Conservation (phyloP, 2,797 vertebrate genomes). For the Tapera naevia region DNA sequence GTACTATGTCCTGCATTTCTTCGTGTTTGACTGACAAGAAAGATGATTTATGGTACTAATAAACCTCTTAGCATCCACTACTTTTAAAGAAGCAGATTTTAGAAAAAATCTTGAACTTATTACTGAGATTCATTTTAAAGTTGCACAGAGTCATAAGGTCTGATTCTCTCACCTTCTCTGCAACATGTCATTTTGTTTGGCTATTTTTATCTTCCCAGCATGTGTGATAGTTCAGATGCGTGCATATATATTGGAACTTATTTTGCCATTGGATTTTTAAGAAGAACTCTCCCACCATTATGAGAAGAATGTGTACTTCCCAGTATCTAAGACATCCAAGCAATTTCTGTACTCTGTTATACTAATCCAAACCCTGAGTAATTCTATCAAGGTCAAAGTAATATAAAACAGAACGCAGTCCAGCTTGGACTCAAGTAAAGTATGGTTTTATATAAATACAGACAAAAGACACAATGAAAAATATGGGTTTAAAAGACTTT, state of each 20-base stretch:
- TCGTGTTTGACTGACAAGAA: slow-evolving; percentile 76
- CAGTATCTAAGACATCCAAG: slow-evolving; percentile 26
- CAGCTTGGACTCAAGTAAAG: neutral
- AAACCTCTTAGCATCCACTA: slow-evolving; percentile 69
- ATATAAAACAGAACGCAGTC: neutral
- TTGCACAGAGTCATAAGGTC: slow-evolving; percentile 47
- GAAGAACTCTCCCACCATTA: slow-evolving; percentile 44
- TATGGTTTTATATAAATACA: slow-evolving; percentile 15
- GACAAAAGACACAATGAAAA: slow-evolving; percentile 16
- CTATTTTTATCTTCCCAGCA: slow-evolving; percentile 67
- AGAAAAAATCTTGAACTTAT: slow-evolving; percentile 57
- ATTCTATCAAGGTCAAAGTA: slow-evolving; percentile 40
- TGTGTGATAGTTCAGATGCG: slow-evolving; percentile 55
- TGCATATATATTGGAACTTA: slow-evolving; percentile 70
- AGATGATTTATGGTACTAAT: slow-evolving; percentile 73
- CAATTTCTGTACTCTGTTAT: slow-evolving; percentile 33
- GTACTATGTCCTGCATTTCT: slow-evolving; percentile 65
- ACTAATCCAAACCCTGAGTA: slow-evolving; percentile 1
- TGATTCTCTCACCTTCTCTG: slow-evolving; percentile 50
- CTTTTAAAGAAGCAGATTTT: slow-evolving; percentile 63
- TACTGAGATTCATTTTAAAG: slow-evolving; percentile 64
- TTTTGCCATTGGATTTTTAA: slow-evolving; percentile 56
- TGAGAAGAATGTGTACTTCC: slow-evolving; percentile 41
- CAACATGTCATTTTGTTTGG: slow-evolving; percentile 67
- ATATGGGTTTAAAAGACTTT: neutral